Base-by-base conservation (phyloP, 53 echinoderm and acorn worm genomes). In the Henricia sp. region DNA sequence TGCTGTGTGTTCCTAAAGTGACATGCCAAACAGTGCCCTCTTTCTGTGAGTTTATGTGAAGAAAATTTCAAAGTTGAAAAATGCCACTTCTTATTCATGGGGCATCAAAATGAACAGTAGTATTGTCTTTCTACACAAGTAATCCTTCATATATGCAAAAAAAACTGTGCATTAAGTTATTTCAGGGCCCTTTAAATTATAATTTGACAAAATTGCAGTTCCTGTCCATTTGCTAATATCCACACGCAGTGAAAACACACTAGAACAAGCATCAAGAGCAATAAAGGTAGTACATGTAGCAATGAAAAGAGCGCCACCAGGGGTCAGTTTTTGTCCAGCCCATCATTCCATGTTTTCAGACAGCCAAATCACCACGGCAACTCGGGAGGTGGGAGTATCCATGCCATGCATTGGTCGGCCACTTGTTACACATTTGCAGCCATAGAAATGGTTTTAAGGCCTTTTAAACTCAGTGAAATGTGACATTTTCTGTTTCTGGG, bases 281-380 rank as follows among this genome's bases (percentile, higher is more conserved):
- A n/a, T n/a, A n/a, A 10, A 17, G 40, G 60, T 1, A 30, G 29
- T 52, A 72, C 33, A 12, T 20, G 80, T 30, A 63, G 80, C 46
- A 44, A 80, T 44, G 63, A 5, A 78, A 55, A 64, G 63, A 63
- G 80, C 63, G 24, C 77, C 77, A 39, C 59, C 58, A 58, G 59
- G 27, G 62, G 78, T 78, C 78, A 60, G 27, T 13, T 80, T 64
- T 50, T 80, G 80, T 64, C 60, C 46, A 80, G 62, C 80, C 78
- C 33, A 80, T 80, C 64, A 80, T 80, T 80, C 80, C 32, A 46
- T 28, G 9, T 23, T 32, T 63, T 80, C 46, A n/a, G n/a, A n/a
- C 70, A 42, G 44, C 62, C 62, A 80, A 50, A 80, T 80, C 80
- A 80, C 80, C 80, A 80, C 80, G 80, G 80, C 80, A 80, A 80